A percentile compares a stretch with the other conserved stretches of the same genome.
Evolutionary conservation across 2,888 invertebrate genomes (phyloP).

Genomic region (Agonum fuliginosum): DNA sequence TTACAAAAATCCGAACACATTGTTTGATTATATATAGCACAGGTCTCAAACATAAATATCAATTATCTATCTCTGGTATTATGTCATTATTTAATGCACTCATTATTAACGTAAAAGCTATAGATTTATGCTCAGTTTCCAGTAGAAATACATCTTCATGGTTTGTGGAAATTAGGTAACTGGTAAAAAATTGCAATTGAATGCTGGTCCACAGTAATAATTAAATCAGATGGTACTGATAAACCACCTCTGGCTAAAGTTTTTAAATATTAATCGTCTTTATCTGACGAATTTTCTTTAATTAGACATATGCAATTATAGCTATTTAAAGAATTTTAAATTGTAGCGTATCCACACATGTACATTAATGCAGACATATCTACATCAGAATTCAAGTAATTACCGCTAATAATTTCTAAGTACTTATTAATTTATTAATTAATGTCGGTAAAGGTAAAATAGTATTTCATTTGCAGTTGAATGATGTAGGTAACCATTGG

Average conservation of each 20-base stretch:
- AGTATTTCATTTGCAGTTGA: too few relatives aligned
- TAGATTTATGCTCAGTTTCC: not conserved
- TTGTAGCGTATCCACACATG: not conserved
- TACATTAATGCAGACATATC: not conserved
- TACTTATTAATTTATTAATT: too few relatives aligned
- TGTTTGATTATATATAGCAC: not conserved
- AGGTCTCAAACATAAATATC: not conserved
- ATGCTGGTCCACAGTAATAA: not conserved
- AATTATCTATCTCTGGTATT: not conserved
- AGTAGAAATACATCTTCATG: not conserved
- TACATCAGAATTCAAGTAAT: too few relatives aligned
- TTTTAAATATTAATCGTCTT: not conserved
- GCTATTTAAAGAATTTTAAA: not conserved
- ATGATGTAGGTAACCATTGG: too few relatives aligned
- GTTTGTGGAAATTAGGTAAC: not conserved
- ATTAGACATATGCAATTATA: not conserved
- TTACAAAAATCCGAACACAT: not conserved
- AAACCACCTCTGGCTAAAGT: not conserved
- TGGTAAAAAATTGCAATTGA: not conserved
- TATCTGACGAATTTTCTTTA: not conserved
- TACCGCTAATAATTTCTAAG: too few relatives aligned
- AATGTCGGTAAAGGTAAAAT: too few relatives aligned
- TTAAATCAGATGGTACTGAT: not conserved
- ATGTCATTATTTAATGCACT: not conserved
- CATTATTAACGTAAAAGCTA: not conserved